Evolutionary conservation across 1,140 invertebrate species (phyloP).

Genomic region (Pseudomyrmex pallidus): DNA sequence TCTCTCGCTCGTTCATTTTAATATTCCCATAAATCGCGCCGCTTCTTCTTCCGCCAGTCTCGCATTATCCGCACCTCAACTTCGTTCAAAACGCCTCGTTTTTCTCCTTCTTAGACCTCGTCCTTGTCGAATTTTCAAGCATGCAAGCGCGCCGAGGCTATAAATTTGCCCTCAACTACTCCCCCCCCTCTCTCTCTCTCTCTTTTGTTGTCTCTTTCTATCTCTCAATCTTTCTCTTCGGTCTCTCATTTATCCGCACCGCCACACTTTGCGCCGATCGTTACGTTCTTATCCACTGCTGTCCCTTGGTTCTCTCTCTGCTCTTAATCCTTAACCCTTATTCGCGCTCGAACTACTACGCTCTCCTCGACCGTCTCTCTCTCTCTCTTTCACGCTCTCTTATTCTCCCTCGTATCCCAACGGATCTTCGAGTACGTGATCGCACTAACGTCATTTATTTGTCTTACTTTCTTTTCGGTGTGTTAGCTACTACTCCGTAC

Average conservation of each 20-base stretch:
- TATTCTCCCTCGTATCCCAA: neutral
- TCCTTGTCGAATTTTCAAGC: slow-evolving; percentile 57
- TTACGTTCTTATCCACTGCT: slow-evolving; percentile 38
- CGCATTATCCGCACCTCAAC: slow-evolving; percentile 47
- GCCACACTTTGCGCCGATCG: slow-evolving; percentile 14
- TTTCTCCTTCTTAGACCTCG: slow-evolving; percentile 35
- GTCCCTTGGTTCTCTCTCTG: slow-evolving; percentile 30
- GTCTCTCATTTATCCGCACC: slow-evolving; percentile 15
- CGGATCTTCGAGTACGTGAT: slow-evolving; percentile 52
- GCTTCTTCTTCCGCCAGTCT: slow-evolving; percentile 9
- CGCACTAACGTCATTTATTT: slow-evolving; percentile 51
- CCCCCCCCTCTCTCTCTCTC: neutral
- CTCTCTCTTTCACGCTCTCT: neutral
- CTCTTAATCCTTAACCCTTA: slow-evolving; percentile 39
- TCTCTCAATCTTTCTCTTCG: neutral
- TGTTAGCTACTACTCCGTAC: slow-evolving; percentile 20
- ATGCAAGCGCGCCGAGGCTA: slow-evolving; percentile 38
- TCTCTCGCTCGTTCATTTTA: slow-evolving; percentile 49
- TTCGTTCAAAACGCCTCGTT: slow-evolving; percentile 45
- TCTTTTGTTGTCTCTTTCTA: neutral
- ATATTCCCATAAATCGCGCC: slow-evolving; percentile 52
- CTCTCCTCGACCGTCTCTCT: neutral
- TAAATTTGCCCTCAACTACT: slow-evolving; percentile 21
- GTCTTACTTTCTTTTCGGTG: slow-evolving; percentile 32
- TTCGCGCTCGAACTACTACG: neutral